phyloP scores from a whole-genome alignment of 1,140 invertebrate species.

The Drosophila pallidifrons region DNA sequence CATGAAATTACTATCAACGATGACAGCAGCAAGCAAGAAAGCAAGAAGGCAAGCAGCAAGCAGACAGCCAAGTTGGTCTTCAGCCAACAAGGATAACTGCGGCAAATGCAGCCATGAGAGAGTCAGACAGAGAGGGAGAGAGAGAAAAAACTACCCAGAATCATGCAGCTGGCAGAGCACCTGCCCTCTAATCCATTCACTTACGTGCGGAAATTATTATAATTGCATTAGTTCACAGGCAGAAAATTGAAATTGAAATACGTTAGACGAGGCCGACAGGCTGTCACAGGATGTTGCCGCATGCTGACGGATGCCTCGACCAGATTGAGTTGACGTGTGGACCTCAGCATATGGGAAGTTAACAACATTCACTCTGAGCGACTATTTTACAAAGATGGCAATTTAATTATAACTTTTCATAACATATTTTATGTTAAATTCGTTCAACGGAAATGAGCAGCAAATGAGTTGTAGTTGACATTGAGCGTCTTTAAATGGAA shows the following conservation, averaged over 20 bases:
- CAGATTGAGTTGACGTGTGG: slow-evolving; percentile 31
- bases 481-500: neutral
- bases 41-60: slow-evolving; percentile 13
- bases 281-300: slow-evolving; percentile 55
- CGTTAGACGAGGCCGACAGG: slow-evolving; percentile 48
- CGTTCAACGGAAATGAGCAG: slow-evolving; percentile 38
- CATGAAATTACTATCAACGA: slow-evolving; percentile 64
- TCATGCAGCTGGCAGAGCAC: slow-evolving; percentile 49
- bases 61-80: slow-evolving; percentile 56
- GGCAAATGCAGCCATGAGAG: slow-evolving; percentile 15
- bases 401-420: slow-evolving; percentile 51
- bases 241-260: slow-evolving; percentile 82
- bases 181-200: slow-evolving; percentile 72
- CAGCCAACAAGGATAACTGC: slow-evolving; percentile 58
- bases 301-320: slow-evolving; percentile 51
- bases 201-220: slow-evolving; percentile 76
- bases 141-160: neutral
- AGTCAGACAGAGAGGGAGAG: neutral
- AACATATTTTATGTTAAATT: slow-evolving; percentile 29
- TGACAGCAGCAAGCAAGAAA: slow-evolving; percentile 43
- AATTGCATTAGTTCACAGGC: slow-evolving; percentile 80
- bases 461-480: slow-evolving; percentile 35
- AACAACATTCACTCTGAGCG: slow-evolving; percentile 9
- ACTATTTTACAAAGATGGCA: slow-evolving; percentile 6
- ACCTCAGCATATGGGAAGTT: slow-evolving; percentile 5